A percentile compares a stretch with the other conserved stretches of the same genome.
These are phyloP conservation scores for Drosophila bocqueti DNA, from an alignment of 1,140 invertebrate species.

Conservation along the genomic window DNA sequence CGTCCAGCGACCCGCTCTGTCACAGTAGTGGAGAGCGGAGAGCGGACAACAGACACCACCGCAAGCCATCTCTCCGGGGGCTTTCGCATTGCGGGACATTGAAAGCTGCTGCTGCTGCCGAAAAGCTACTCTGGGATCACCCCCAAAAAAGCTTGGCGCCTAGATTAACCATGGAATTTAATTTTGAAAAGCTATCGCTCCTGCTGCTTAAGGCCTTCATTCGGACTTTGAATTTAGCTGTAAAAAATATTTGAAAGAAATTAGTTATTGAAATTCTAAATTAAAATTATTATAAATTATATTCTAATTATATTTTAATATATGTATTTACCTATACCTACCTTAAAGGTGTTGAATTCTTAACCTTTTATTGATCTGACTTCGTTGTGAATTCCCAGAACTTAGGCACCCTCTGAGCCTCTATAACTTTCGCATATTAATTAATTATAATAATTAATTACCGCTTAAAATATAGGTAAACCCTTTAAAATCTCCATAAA, in stretches of 20 bases:
- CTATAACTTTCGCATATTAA: too few relatives aligned
- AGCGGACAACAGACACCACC: slow-evolving; percentile 13
- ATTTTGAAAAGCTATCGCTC: slow-evolving; percentile 2
- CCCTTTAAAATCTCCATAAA: too few relatives aligned
- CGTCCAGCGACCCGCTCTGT: slow-evolving; percentile 25
- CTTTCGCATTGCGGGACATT: slow-evolving; percentile 62
- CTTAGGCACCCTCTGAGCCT: too few relatives aligned
- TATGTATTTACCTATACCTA: too few relatives aligned
- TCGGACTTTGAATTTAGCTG: neutral
- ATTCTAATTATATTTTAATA: slow-evolving; percentile 2
- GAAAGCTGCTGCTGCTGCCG: slow-evolving; percentile 51
- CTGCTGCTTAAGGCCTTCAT: neutral
- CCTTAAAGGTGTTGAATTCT: too few relatives aligned
- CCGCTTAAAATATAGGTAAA: neutral
- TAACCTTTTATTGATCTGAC: too few relatives aligned
- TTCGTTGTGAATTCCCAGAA: too few relatives aligned
- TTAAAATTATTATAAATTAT: slow-evolving; percentile 8
- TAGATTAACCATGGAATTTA: neutral
- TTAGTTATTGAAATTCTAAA: neutral
- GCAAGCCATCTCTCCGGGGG: slow-evolving; percentile 9
- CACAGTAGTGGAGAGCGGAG: slow-evolving; percentile 5
- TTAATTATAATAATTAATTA: too few relatives aligned
- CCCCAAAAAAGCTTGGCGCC: slow-evolving; percentile 29
- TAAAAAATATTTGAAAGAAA: neutral
- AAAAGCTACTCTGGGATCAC: slow-evolving; percentile 30